Base-by-base conservation (phyloP, 1,140 invertebrate genomes). In the Eumeta japonica region DNA sequence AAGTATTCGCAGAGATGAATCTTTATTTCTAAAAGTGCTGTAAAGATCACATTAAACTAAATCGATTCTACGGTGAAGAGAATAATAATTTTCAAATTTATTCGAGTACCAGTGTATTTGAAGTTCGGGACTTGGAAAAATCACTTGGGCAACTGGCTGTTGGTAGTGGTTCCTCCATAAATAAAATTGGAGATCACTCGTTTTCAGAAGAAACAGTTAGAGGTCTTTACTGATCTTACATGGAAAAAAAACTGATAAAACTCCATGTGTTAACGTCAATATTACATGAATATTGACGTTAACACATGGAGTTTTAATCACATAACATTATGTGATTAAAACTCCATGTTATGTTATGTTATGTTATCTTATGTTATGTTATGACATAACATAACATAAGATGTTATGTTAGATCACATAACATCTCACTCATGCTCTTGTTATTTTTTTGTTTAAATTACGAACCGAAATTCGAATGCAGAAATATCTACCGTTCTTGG, bases 161-260 rank as follows among this genome's bases (percentile, higher is more conserved):
- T n/a, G n/a, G n/a, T n/a, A n/a, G n/a, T 31, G 29, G 16, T 7
- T 16, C 55, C 10, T 48, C 52, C 14, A 40, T n/a, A 58, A 24
- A n/a, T n/a, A n/a, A n/a, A n/a, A n/a, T n/a, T n/a, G n/a, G n/a
- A n/a, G n/a, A n/a, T n/a, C n/a, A n/a, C n/a, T n/a, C n/a, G n/a
- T n/a, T n/a, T n/a, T n/a, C n/a, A n/a, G n/a, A n/a, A n/a, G n/a
- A n/a, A 57, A 35, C 38, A 39, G 11, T 15, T 57, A 11, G 27
- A 33, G 18, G 11, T 43, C 5, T 46, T 60, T 3, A 55, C 46
- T 5, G 48, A 41, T 9, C 41, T 52, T 12, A 46, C 32, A 2
- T 55, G 46, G 48, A n/a, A n/a, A 39, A 53, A 30, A 45, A 54
- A n/a, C 20, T 24, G 58, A 3, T 50, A 37, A 7, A 10, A 46